Evolutionary conservation across 2,888 invertebrate genomes (phyloP).

Genomic region (Cheilosia urbana): DNA sequence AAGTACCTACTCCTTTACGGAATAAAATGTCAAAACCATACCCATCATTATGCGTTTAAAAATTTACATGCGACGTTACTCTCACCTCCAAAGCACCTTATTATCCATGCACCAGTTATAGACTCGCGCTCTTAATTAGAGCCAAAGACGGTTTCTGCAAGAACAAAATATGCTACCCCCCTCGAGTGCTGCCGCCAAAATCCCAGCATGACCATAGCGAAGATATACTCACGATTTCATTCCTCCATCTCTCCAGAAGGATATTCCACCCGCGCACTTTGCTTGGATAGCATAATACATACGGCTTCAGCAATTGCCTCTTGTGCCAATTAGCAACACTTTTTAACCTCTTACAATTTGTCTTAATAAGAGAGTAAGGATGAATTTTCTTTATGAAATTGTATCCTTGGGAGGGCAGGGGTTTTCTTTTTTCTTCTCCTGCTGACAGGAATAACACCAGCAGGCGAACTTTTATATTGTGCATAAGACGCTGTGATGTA

Average conservation of each 20-base stretch:
- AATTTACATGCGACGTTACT: slow-evolving; percentile 3
- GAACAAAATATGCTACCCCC: slow-evolving; percentile 10
- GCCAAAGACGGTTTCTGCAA: slow-evolving; percentile 6
- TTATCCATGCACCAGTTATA: background rate
- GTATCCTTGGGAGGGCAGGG: slow-evolving; percentile 31
- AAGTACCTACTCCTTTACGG: background rate
- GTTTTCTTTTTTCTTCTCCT: background rate
- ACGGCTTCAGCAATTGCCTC: slow-evolving; percentile 64
- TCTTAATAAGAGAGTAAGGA: slow-evolving; percentile 53
- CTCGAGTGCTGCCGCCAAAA: background rate
- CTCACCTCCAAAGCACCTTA: background rate
- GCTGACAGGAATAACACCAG: slow-evolving; percentile 18
- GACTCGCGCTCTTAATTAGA: slow-evolving; percentile 47
- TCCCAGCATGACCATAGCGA: slow-evolving; percentile 55
- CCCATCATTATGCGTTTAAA: slow-evolving; percentile 29
- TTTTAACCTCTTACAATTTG: slow-evolving; percentile 71
- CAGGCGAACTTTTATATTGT: slow-evolving; percentile 49
- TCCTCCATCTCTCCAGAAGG: background rate
- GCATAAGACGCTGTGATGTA: slow-evolving; percentile 38
- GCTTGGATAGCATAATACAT: slow-evolving; percentile 55
- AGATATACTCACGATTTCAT: slow-evolving; percentile 42
- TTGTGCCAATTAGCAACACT: slow-evolving; percentile 74
- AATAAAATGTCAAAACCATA: slow-evolving; percentile 35
- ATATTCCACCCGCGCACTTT: background rate
- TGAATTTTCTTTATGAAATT: slow-evolving; percentile 67